Evolutionary conservation across 1,140 invertebrate genomes (phyloP).

Genomic region (Panagrolaimus sp.): DNA sequence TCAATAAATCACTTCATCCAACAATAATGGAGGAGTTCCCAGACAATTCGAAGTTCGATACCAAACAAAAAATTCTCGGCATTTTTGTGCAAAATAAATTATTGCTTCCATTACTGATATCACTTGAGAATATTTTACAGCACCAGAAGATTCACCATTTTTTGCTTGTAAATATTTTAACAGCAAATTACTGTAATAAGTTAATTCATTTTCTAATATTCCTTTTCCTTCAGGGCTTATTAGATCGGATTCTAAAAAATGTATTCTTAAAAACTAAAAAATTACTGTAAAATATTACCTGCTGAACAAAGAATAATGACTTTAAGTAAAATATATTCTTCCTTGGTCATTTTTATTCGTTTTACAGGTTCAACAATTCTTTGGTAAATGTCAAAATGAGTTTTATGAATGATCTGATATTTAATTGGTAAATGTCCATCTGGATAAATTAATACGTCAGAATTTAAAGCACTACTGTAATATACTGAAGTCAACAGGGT

Average conservation of each 20-base stretch:
- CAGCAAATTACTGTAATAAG: neutral
- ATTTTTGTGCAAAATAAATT: neutral
- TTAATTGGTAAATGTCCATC: neutral
- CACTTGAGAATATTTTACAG: neutral
- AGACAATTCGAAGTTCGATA: too few relatives aligned
- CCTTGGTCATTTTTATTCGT: too few relatives aligned
- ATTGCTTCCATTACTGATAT: neutral
- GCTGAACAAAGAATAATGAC: too few relatives aligned
- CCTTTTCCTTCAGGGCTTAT: neutral
- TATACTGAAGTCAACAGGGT: neutral
- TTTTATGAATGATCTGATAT: too few relatives aligned
- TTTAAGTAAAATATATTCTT: too few relatives aligned
- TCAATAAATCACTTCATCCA: too few relatives aligned
- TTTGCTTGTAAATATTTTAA: neutral
- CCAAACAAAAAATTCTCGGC: slow-evolving; percentile 2
- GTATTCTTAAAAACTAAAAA: too few relatives aligned
- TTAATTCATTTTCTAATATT: neutral
- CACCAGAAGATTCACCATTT: neutral
- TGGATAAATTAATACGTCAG: neutral
- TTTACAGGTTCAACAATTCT: too few relatives aligned
- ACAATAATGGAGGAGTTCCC: too few relatives aligned
- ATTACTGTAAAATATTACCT: too few relatives aligned
- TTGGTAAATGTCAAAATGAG: neutral
- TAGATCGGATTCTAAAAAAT: too few relatives aligned
- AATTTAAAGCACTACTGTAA: neutral